Evolutionary conservation across 2,888 invertebrate species (phyloP).

Genomic region (Amitus sp.): DNA sequence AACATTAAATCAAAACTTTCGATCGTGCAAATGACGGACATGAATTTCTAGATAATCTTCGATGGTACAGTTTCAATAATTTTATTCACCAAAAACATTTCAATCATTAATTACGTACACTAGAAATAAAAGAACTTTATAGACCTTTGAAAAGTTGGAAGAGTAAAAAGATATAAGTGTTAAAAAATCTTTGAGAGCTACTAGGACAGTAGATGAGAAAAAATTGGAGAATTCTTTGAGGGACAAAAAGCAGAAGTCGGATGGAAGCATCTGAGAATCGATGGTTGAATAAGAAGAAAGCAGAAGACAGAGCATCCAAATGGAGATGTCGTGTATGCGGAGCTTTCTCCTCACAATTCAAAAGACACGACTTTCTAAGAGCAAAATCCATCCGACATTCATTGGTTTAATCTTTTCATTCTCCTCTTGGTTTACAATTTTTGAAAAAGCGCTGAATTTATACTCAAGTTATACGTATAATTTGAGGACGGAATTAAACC

Average conservation of each 20-base stretch:
- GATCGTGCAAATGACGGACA: neutral
- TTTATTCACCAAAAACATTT: neutral
- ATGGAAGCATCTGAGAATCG: conserved; percentile 28
- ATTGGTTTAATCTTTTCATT: conserved; percentile 22
- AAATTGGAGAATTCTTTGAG: conserved; percentile 12
- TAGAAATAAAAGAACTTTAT: neutral
- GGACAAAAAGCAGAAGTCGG: conserved; percentile 42
- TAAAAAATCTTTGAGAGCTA: too few species aligned
- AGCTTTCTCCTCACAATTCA: conserved; percentile 51
- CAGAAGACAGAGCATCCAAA: conserved; percentile 35
- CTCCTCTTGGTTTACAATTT: conserved; percentile 16
- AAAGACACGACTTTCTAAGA: conserved; percentile 54
- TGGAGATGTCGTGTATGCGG: conserved; percentile 47
- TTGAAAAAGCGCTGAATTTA: too few species aligned
- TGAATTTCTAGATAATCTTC: neutral
- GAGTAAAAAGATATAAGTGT: neutral
- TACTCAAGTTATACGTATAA: too few species aligned
- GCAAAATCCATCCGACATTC: conserved; percentile 54
- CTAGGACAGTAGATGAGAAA: too few species aligned
- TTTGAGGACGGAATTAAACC: too few species aligned
- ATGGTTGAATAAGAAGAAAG: conserved; percentile 27
- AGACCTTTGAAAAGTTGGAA: neutral
- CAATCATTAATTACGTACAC: too few species aligned
- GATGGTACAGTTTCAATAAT: neutral
- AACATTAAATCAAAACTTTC: neutral